Percentiles rank a stretch among this genome's conserved stretches.
Conservation (phyloP, 2,797 vertebrate genomes). For the Falco rusticolus region DNA sequence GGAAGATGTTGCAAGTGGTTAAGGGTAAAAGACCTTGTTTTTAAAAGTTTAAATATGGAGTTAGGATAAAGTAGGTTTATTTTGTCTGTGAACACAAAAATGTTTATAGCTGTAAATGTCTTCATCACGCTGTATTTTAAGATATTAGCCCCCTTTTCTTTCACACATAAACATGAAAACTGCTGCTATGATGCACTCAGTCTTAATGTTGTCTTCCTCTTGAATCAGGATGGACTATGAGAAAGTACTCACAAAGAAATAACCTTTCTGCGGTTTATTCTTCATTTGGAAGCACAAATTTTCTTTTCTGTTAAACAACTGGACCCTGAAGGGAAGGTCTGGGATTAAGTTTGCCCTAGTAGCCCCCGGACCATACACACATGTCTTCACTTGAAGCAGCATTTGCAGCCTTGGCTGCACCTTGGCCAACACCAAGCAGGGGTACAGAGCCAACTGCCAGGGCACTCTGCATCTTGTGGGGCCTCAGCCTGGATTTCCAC, state of each 20-base stretch:
- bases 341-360: not conserved
- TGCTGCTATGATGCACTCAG: not conserved
- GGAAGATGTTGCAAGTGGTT: not conserved
- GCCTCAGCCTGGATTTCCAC: not conserved
- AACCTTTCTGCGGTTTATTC: not conserved
- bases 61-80: not conserved
- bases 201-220: not conserved
- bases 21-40: not conserved
- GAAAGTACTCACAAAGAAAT: not conserved
- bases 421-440: rapidly evolving
- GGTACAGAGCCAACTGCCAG: not conserved
- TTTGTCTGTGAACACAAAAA: not conserved
- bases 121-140: not conserved
- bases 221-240: not conserved
- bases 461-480: not conserved
- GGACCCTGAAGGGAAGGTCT: not conserved
- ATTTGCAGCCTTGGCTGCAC: not conserved
- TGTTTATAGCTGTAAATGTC: not conserved
- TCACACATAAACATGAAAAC: not conserved
- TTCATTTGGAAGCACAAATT: not conserved
- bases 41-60: not conserved
- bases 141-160: not conserved
- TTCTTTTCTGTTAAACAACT: not conserved
- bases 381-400: not conserved
- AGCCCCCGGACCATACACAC: not conserved